Conservation (phyloP, 2,888 invertebrate genomes). For the Eilema griseolum region DNA sequence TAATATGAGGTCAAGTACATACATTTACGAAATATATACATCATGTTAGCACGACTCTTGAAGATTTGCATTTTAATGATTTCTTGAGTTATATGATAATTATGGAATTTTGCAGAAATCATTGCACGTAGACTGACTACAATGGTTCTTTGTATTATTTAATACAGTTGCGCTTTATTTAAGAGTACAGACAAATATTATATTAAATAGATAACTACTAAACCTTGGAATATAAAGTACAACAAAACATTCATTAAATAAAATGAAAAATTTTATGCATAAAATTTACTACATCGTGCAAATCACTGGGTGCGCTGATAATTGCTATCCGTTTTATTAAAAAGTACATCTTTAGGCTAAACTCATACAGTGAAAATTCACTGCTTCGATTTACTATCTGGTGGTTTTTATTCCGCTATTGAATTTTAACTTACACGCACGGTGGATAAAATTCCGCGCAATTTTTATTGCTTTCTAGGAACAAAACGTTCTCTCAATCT, state of each 20-base stretch:
- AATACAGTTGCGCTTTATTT: not conserved
- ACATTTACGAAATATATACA: constrained; percentile 26
- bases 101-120: not conserved
- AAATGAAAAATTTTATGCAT: not conserved
- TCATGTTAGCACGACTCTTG: not conserved
- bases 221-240: not conserved
- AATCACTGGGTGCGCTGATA: not conserved
- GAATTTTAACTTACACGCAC: not conserved
- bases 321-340: not conserved
- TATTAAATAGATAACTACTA: not conserved
- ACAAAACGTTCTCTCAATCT: not conserved
- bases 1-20: constrained; percentile 41
- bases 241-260: not conserved
- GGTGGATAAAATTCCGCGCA: not conserved
- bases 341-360: not conserved
- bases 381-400: not conserved
- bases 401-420: not conserved
- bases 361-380: not conserved
- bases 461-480: not conserved
- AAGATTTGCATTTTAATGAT: not conserved
- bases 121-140: not conserved
- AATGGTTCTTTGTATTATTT: not conserved
- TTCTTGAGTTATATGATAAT: not conserved
- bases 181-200: not conserved
- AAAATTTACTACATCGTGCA: not conserved